Conservation (phyloP, 2,888 invertebrate genomes). For the Emesis furor region DNA sequence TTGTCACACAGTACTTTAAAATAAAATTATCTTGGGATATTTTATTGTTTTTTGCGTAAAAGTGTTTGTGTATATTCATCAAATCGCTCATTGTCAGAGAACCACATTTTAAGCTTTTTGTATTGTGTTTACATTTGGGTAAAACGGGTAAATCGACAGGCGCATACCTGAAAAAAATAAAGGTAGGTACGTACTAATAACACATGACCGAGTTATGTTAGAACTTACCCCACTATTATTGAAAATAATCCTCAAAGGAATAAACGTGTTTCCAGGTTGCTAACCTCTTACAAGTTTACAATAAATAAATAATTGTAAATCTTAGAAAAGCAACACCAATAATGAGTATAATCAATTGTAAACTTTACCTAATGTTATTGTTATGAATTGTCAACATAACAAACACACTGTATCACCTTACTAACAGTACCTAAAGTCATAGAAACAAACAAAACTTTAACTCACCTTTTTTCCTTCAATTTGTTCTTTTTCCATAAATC, state of each 20-base stretch:
- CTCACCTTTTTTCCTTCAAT: neutral
- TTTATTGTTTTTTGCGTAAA: slow-evolving; percentile 28
- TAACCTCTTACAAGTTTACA: neutral
- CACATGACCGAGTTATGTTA: slow-evolving; percentile 7
- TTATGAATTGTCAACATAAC: too few species aligned
- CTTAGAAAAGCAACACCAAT: neutral
- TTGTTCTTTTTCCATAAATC: slow-evolving; percentile 2
- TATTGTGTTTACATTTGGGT: slow-evolving; percentile 23
- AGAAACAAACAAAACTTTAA: neutral
- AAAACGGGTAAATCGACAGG: slow-evolving; percentile 23
- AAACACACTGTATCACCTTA: neutral
- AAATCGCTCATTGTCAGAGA: too few species aligned
- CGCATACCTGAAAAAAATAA: slow-evolving; percentile 23
- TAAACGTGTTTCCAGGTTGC: slow-evolving; percentile 4
- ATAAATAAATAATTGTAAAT: neutral
- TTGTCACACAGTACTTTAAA: slow-evolving; percentile 29
- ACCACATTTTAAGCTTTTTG: slow-evolving; percentile 14
- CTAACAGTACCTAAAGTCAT: slow-evolving; percentile 8
- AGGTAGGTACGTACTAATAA: neutral
- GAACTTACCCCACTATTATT: neutral
- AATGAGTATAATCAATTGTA: neutral
- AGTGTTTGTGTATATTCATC: slow-evolving; percentile 25
- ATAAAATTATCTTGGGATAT: slow-evolving; percentile 28
- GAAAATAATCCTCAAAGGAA: neutral
- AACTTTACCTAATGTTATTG: too few species aligned